phyloP scores from a whole-genome alignment of 2,888 invertebrate species.

The Mesoligia furuncula region DNA sequence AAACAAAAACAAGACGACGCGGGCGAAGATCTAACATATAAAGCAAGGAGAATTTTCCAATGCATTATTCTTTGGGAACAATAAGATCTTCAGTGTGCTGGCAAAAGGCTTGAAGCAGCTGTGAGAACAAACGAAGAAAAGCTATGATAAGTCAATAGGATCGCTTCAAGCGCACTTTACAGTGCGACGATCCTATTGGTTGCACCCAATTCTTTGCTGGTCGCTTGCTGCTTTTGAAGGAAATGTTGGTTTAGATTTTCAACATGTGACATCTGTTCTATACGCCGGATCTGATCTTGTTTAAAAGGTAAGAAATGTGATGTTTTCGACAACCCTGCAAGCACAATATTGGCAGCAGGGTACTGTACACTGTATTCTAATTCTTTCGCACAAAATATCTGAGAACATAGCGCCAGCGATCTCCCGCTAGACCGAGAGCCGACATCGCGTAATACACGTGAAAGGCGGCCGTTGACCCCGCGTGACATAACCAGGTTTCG shows the following conservation, averaged over 20 bases:
- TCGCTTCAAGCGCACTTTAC: constrained; percentile 15
- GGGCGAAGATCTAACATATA: not conserved
- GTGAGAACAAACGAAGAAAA: constrained; percentile 19
- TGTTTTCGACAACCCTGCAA: not conserved
- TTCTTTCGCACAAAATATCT: constrained; percentile 21
- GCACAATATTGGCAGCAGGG: too few relatives aligned
- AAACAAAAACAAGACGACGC: not conserved
- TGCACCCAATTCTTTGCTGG: constrained; percentile 12
- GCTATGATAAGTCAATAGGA: constrained; percentile 28
- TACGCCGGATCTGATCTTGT: not conserved
- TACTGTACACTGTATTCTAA: not conserved
- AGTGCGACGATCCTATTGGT: constrained; percentile 8
- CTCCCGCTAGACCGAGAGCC: constrained; percentile 48
- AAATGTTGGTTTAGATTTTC: not conserved
- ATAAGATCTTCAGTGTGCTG: constrained; percentile 1
- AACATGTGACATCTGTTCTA: not conserved
- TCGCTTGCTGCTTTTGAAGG: not conserved
- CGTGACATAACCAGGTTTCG: constrained; percentile 79
- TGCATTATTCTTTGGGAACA: constrained; percentile 16
- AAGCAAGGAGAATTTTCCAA: not conserved
- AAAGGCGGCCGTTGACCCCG: constrained; percentile 78
- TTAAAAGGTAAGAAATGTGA: not conserved
- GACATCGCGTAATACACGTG: constrained; percentile 66
- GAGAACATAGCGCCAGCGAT: constrained; percentile 17
- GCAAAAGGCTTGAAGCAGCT: constrained; percentile 24